Percentiles rank a stretch among this genome's conserved stretches.
phyloP scores from a whole-genome alignment of 1,140 invertebrate species.

The Bombus ignitus region DNA sequence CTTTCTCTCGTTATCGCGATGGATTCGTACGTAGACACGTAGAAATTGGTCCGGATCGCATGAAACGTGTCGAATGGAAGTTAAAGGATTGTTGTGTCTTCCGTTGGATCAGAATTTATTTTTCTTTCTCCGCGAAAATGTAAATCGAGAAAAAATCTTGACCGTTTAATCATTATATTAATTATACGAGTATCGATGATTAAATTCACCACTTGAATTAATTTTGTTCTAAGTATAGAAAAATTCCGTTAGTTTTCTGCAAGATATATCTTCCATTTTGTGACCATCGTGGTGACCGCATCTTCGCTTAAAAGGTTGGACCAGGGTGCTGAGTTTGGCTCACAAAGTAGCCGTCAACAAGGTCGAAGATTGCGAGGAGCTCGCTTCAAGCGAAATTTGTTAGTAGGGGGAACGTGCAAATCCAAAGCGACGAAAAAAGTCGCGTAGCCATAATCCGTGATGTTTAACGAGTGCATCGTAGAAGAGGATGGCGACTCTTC shows the following conservation, averaged over 20 bases:
- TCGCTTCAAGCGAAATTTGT: constrained; percentile 51
- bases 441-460: constrained; percentile 4
- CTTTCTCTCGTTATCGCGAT: background rate
- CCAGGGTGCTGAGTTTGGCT: background rate
- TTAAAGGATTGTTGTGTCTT: background rate
- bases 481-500: constrained; percentile 44
- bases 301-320: background rate
- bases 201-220: background rate
- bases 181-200: background rate
- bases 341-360: constrained; percentile 15
- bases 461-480: constrained; percentile 59
- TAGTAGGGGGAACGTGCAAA: background rate
- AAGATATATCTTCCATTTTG: background rate
- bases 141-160: background rate
- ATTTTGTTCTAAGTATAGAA: background rate
- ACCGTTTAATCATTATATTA: background rate
- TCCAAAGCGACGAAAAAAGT: constrained; percentile 23
- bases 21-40: background rate
- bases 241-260: too few species aligned
- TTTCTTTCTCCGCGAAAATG: background rate
- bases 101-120: background rate
- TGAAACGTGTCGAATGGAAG: background rate
- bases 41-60: background rate
- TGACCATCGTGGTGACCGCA: background rate
- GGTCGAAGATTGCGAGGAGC: constrained; percentile 21